A percentile compares a stretch with the other conserved stretches of the same genome.
These are phyloP conservation scores for Chelonia mydas DNA, from an alignment of 2,797 vertebrate genomes.

Conservation along the genomic window DNA sequence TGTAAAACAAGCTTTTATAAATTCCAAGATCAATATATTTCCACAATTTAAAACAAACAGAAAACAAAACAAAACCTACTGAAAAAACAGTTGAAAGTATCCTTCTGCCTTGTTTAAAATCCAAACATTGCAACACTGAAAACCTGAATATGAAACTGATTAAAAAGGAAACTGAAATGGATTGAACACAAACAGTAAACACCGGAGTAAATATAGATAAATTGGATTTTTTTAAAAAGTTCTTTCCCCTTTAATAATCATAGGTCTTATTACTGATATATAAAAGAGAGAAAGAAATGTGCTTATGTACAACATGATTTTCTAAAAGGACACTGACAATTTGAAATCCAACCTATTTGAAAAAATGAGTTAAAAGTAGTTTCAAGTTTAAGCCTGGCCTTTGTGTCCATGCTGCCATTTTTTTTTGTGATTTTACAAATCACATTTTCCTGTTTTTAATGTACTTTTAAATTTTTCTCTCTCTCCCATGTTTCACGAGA, in stretches of 20 bases:
- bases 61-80: not conserved
- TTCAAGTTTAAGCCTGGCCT: not conserved
- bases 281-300: not conserved
- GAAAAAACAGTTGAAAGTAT: not conserved
- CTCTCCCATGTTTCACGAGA: not conserved
- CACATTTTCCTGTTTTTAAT: not conserved
- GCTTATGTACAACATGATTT: not conserved
- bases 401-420: not conserved
- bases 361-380: not conserved
- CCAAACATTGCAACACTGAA: not conserved
- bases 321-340: not conserved
- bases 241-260: not conserved
- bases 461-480: not conserved
- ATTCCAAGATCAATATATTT: not conserved
- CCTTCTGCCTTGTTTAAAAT: constrained; percentile 1
- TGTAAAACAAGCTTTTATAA: not conserved
- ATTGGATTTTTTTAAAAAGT: not conserved
- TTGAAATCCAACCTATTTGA: not conserved
- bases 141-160: not conserved
- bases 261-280: not conserved
- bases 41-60: not conserved
- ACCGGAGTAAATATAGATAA: not conserved
- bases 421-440: not conserved
- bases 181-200: not conserved
- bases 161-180: not conserved